Evolutionary conservation across 2,797 vertebrate genomes (phyloP).

Genomic region (Microhierax caerulescens): DNA sequence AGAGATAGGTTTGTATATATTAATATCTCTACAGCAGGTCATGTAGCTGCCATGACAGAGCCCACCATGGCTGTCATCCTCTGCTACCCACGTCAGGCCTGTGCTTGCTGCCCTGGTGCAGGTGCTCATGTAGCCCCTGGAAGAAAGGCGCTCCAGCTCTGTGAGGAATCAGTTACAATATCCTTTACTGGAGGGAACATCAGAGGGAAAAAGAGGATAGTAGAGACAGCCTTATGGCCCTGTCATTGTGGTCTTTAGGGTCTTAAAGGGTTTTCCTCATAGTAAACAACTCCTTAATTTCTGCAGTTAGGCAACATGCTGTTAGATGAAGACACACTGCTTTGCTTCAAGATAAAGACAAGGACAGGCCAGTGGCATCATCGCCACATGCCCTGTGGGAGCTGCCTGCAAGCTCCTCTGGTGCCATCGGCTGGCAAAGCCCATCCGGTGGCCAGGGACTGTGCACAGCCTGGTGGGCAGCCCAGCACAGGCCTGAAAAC

Average conservation of each 20-base stretch:
- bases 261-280: not conserved
- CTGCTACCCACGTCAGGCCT: rapidly evolving
- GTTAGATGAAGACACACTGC: not conserved
- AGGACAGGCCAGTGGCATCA: not conserved
- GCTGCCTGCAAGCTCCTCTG: not conserved
- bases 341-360: not conserved
- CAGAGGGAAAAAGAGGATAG: not conserved
- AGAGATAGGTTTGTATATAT: not conserved
- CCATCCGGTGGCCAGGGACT: not conserved
- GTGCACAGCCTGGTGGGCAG: too few species aligned
- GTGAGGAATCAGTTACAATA: not conserved
- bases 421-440: not conserved
- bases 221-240: not conserved
- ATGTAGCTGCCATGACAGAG: not conserved
- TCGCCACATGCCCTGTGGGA: not conserved
- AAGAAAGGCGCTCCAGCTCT: not conserved
- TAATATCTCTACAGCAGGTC: not conserved
- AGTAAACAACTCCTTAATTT: not conserved
- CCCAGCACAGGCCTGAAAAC: too few species aligned
- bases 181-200: not conserved
- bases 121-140: not conserved
- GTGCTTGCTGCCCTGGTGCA: not conserved
- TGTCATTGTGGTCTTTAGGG: not conserved
- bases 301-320: not conserved
- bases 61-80: rapidly evolving